Conservation (phyloP, 2,888 invertebrate species). For the Erpobdella octoculata region DNA sequence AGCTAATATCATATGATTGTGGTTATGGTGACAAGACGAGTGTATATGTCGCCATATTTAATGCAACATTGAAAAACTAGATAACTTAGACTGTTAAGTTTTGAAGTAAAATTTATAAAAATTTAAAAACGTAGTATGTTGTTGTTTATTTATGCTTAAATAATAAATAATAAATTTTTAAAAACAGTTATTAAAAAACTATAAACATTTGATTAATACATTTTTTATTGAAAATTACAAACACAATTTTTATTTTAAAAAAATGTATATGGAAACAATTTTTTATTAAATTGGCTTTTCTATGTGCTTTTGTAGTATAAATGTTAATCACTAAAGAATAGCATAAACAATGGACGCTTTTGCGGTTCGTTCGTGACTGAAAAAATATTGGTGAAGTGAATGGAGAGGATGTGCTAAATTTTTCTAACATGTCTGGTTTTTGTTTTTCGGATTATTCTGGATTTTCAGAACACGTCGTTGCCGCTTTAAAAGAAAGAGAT, state of each 20-base stretch:
- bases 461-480: slow-evolving; percentile 1
- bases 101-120: too few species aligned
- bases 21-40: background rate
- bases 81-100: too few species aligned
- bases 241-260: too few species aligned
- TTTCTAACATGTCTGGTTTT: slow-evolving; percentile 14
- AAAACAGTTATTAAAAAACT: too few species aligned
- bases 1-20: background rate
- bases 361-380: background rate
- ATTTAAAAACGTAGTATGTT: too few species aligned
- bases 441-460: background rate
- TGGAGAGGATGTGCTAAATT: slow-evolving; percentile 2
- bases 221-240: too few species aligned
- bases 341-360: background rate
- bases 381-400: background rate
- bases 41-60: background rate
- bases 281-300: background rate
- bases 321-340: background rate
- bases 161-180: background rate
- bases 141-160: too few species aligned
- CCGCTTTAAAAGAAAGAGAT: slow-evolving; percentile 17
- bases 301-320: background rate
- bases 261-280: too few species aligned
- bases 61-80: too few species aligned
- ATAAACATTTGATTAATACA: too few species aligned